Evolutionary conservation across 1,140 invertebrate genomes (phyloP), one percentile per base, ranked within the genome.

Genomic region (Leptoteleia sp.): DNA sequence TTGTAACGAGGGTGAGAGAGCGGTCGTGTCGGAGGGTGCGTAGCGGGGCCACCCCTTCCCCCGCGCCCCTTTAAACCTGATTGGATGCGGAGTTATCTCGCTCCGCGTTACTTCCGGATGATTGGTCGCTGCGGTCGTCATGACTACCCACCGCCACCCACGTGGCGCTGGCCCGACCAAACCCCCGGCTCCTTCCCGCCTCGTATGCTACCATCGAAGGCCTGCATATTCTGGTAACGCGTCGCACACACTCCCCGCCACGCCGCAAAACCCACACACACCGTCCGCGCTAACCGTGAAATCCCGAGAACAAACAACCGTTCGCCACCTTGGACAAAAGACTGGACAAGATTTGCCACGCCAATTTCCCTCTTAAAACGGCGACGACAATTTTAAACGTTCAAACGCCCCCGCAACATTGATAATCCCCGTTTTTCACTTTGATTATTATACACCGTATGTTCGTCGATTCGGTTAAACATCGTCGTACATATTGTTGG

Each of bases 71-170:
- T 87, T 89, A 90, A 89, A 90, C 83, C 88, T 89, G 88, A 89
- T 89, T 89, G 88, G 88, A 89, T 89, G 87, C 87, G 88, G 88
- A 89, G 88, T 89, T 89, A 89, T 89, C 88, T 89, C 88, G 87
- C 87, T 88, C 79, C 84, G 83, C 86, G 87, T 89, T 89, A 89
- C 87, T 89, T 89, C 88, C 88, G 88, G 88, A 89, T 89, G 88
- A 89, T 89, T 89, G 88, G 88, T 88, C 83, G 84, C 81, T 89
- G 88, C 83, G 88, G 88, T 89, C 85, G 88, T 87, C 88, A 89
- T 89, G 88, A 88, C 88, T 89, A 89, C 88, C 87, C 83, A 81
- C 84, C 81, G 81, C 83, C 86, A 85, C 87, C 85, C 83, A 84
- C 85, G 79, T 84, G 81, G 80, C 57, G 57, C 47, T 62, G 61